These are phyloP conservation scores for Lethrus apterus DNA, from an alignment of 1,140 invertebrate genomes.

Conservation along the genomic window DNA sequence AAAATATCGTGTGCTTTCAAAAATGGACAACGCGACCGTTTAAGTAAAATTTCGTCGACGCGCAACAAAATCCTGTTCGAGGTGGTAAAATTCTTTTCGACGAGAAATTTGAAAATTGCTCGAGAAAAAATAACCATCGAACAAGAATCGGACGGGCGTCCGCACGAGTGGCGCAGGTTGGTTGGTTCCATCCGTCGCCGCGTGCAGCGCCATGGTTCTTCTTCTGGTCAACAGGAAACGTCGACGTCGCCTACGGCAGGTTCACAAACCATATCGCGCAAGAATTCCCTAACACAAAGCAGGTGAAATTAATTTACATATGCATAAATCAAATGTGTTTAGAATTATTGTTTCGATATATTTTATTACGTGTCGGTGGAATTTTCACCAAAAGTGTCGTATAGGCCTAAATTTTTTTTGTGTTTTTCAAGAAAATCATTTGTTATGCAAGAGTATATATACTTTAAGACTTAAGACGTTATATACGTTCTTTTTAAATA, in stretches of 20 bases:
- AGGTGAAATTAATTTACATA: background rate
- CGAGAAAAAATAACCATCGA: slow-evolving; percentile 34
- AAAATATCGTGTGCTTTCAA: background rate
- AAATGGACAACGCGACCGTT: no score
- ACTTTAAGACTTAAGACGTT: no score
- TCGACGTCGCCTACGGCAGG: slow-evolving; percentile 7
- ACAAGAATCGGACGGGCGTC: slow-evolving; percentile 22
- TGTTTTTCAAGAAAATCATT: no score
- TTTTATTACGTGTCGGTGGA: no score
- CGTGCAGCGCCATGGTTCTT: slow-evolving; percentile 35
- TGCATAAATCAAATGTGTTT: background rate
- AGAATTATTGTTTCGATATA: background rate
- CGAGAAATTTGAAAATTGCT: slow-evolving; percentile 28
- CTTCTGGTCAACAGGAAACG: slow-evolving; percentile 15
- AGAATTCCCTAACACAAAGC: slow-evolving; percentile 37
- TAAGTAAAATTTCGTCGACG: background rate
- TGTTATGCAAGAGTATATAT: no score
- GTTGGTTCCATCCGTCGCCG: slow-evolving; percentile 38
- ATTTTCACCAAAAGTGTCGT: no score
- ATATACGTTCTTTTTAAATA: no score
- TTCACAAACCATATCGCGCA: slow-evolving; percentile 24
- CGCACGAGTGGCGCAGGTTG: slow-evolving; percentile 38
- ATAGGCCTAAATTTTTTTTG: no score
- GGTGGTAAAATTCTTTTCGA: slow-evolving; percentile 8
- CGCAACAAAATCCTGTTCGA: slow-evolving; percentile 7